Evolutionary conservation across 2,113 vertebrate genomes (phyloP).

Genomic region (Abramis brama): DNA sequence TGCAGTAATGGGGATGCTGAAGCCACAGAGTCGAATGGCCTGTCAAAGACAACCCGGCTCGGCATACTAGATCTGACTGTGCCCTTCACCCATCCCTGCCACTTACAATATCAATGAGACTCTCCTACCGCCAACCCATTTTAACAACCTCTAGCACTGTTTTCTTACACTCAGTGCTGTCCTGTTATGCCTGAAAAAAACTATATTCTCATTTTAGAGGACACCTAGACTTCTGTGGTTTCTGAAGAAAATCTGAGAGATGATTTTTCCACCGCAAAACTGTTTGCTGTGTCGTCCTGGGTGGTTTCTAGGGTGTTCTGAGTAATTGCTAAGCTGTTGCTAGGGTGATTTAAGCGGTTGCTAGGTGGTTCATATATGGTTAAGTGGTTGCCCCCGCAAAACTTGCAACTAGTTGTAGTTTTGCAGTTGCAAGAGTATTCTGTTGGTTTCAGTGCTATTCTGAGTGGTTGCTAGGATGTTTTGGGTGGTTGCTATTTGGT

Average conservation of each 20-base stretch:
- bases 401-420: no score
- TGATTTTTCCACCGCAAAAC: not conserved
- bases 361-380: no score
- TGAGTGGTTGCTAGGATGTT: not conserved
- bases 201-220: not conserved
- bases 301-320: not conserved
- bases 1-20: conserved; percentile 23
- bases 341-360: no score
- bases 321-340: no score
- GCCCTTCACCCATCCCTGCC: conserved; percentile 25
- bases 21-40: conserved; percentile 23
- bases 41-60: conserved; percentile 6
- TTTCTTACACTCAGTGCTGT: not conserved
- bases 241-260: not conserved
- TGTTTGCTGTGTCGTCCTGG: not conserved
- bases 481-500: not conserved
- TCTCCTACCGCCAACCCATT: not conserved
- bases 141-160: not conserved
- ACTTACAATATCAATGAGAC: not conserved
- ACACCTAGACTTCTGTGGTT: not conserved
- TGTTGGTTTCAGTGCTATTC: not conserved
- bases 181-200: not conserved
- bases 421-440: no score
- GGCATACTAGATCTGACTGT: not conserved
- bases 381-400: no score